phyloP scores from a whole-genome alignment of 2,888 invertebrate genomes.

The Plusia festucae region DNA sequence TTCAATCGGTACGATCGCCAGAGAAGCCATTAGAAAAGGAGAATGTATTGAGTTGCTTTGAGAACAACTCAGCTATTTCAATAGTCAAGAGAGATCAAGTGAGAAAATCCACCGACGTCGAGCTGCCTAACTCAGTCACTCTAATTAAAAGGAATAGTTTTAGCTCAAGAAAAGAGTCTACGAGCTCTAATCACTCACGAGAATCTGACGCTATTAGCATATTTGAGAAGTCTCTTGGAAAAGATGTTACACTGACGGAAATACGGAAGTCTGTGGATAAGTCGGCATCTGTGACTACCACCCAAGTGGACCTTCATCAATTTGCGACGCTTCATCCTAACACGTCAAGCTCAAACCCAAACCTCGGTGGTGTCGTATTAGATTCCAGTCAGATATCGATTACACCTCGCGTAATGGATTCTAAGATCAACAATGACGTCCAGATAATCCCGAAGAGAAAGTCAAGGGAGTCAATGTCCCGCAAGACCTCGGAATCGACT shows the following conservation, averaged over 20 bases:
- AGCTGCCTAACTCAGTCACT: constrained; percentile 84
- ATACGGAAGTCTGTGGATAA: constrained; percentile 86
- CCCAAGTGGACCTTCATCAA: constrained; percentile 80
- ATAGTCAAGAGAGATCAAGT: constrained; percentile 86
- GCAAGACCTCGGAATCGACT: constrained; percentile 78
- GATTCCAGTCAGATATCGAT: constrained; percentile 84
- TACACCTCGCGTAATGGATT: constrained; percentile 75
- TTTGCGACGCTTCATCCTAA: constrained; percentile 81
- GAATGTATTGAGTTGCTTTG: constrained; percentile 86
- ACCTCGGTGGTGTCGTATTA: constrained; percentile 70
- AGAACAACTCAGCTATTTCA: constrained; percentile 87
- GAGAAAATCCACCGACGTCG: constrained; percentile 84
- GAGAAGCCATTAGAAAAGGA: constrained; percentile 84
- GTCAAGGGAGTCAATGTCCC: constrained; percentile 75
- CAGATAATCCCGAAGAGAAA: constrained; percentile 75
- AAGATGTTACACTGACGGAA: constrained; percentile 86
- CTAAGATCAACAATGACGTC: constrained; percentile 70
- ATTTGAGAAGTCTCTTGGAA: constrained; percentile 86
- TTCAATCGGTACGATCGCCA: constrained; percentile 83
- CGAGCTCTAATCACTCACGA: constrained; percentile 84
- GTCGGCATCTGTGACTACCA: constrained; percentile 60
- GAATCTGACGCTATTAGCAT: constrained; percentile 86
- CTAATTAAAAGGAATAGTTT: constrained; percentile 85
- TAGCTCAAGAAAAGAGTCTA: constrained; percentile 84
- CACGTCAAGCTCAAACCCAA: constrained; percentile 60